Evolutionary conservation across 2,113 vertebrate genomes (phyloP).

Genomic region (Motacilla tschutschensis): DNA sequence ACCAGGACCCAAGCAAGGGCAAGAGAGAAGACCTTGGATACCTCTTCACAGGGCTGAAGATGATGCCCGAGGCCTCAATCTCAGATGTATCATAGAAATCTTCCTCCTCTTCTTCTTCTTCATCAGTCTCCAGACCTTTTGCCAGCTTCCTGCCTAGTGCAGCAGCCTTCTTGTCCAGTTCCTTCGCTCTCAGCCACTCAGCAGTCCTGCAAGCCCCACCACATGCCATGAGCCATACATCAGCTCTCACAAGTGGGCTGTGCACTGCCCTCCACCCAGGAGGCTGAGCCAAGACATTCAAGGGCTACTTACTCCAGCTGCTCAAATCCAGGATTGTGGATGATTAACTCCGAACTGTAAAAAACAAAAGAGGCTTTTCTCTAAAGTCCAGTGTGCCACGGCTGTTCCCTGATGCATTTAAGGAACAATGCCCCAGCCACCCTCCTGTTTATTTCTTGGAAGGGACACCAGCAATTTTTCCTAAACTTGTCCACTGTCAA

Average conservation of each 20-base stretch:
- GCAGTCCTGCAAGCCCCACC: not conserved
- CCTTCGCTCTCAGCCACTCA: not conserved
- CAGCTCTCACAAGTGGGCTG: fast-evolving
- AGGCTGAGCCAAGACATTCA: not conserved
- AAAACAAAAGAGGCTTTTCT: not conserved
- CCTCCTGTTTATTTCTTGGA: not conserved
- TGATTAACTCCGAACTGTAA: conserved; percentile 76
- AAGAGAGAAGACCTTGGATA: conserved; percentile 12
- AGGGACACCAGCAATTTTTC: not conserved
- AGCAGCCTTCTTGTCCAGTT: conserved; percentile 73
- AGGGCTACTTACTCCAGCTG: conserved; percentile 77
- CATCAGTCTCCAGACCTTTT: conserved; percentile 70
- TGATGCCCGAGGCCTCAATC: conserved; percentile 73
- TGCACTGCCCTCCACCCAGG: not conserved
- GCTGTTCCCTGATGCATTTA: not conserved
- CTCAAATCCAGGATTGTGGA: conserved; percentile 80
- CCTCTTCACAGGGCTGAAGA: conserved; percentile 87
- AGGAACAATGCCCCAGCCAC: not conserved
- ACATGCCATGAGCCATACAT: fast-evolving
- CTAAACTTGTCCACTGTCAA: not conserved
- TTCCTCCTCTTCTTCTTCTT: conserved; percentile 78
- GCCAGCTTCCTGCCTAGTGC: conserved; percentile 79
- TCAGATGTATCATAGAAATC: conserved; percentile 80
- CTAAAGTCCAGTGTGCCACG: fast-evolving
- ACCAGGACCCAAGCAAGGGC: not conserved